Conservation (phyloP, 2,888 invertebrate genomes). For the Aspidiotus destructor region DNA sequence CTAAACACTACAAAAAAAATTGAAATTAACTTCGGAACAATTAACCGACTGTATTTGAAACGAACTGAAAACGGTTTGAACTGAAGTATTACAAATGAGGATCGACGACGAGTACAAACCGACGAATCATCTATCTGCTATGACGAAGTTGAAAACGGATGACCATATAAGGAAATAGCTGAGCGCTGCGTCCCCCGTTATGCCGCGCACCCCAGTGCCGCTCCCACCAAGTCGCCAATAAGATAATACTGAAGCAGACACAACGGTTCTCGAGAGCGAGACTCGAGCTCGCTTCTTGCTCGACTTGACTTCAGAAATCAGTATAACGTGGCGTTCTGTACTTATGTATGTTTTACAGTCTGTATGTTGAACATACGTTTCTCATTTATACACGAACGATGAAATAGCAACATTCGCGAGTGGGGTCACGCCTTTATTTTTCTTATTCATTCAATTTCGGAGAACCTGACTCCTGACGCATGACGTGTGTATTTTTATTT, state of each 20-base stretch:
- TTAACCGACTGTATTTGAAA: constrained; percentile 17
- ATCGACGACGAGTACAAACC: constrained; percentile 15
- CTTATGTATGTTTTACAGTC: not conserved
- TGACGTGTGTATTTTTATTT: not conserved
- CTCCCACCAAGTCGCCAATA: constrained; percentile 6
- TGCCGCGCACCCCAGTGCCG: constrained; percentile 10
- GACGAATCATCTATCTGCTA: constrained; percentile 30
- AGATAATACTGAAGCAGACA: not conserved
- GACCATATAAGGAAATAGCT: constrained; percentile 33
- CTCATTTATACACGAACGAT: too few species aligned
- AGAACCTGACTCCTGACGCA: not conserved
- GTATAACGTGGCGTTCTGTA: constrained; percentile 11
- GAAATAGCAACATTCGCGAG: too few species aligned
- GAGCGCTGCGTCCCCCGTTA: not conserved
- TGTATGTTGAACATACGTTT: too few species aligned
- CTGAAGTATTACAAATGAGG: constrained; percentile 4
- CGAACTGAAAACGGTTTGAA: constrained; percentile 10
- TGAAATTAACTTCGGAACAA: constrained; percentile 10
- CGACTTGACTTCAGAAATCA: not conserved
- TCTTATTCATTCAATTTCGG: constrained; percentile 2
- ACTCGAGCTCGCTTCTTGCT: not conserved
- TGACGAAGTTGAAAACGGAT: constrained; percentile 29
- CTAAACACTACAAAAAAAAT: constrained; percentile 15
- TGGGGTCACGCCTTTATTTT: not conserved
- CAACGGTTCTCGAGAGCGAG: constrained; percentile 11